Evolutionary conservation across 2,888 invertebrate species (phyloP).

Genomic region (Scaptomyza cyrtandrae): DNA sequence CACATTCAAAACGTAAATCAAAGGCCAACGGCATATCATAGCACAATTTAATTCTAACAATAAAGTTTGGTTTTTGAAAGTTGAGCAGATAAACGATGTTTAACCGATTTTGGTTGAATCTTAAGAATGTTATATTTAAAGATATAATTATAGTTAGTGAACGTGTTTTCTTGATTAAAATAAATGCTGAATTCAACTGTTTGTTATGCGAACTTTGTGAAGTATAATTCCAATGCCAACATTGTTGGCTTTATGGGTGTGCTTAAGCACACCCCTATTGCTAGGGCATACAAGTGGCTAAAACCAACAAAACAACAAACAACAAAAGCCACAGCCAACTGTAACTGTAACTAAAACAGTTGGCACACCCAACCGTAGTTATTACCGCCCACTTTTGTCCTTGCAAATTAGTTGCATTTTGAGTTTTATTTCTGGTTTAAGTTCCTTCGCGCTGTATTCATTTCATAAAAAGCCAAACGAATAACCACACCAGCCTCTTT

Average conservation of each 20-base stretch:
- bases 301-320: not conserved
- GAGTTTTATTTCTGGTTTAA: conserved; percentile 58
- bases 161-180: not conserved
- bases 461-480: conserved; percentile 37
- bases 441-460: conserved; percentile 30
- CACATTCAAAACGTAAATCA: no score
- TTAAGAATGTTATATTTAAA: not conserved
- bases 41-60: no score
- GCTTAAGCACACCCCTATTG: conserved; percentile 10
- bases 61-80: no score
- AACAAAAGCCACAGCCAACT: conserved; percentile 16
- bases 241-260: not conserved
- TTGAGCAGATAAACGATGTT: no score
- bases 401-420: conserved; percentile 69
- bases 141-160: not conserved
- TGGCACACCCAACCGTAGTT: conserved; percentile 21
- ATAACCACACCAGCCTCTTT: conserved; percentile 4
- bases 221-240: not conserved
- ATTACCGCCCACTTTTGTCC: conserved; percentile 37
- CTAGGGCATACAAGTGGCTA: conserved; percentile 7
- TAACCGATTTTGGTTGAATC: no score
- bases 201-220: not conserved
- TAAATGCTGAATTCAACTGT: not conserved
- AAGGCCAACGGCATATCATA: no score
- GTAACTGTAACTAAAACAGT: conserved; percentile 3